Percentiles rank a stretch among this genome's conserved stretches.
Conservation (phyloP, 2,797 vertebrate genomes). For the Heterohyrax brucei region DNA sequence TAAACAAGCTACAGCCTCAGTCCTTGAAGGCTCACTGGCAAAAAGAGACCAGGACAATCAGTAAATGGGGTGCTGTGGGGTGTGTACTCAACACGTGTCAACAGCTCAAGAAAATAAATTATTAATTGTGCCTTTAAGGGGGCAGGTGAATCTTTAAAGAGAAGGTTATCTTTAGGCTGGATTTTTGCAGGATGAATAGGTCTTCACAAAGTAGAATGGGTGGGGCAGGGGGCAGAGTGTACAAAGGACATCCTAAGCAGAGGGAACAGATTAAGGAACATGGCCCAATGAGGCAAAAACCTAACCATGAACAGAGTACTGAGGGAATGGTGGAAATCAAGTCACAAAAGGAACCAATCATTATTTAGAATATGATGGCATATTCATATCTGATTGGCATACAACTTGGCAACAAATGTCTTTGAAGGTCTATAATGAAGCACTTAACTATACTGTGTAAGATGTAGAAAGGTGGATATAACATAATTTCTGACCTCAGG, state of each 20-base stretch:
- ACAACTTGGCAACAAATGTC: not conserved
- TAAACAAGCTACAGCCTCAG: not conserved
- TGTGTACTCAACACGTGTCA: not conserved
- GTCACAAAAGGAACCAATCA: not conserved
- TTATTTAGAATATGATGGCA: not conserved
- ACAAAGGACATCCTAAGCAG: too few species aligned
- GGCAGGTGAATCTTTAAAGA: not conserved
- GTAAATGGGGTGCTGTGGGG: fast-evolving
- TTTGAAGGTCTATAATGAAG: not conserved
- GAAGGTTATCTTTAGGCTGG: not conserved
- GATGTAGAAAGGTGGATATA: not conserved
- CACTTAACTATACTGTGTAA: not conserved
- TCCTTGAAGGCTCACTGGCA: not conserved
- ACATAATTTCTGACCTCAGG: not conserved
- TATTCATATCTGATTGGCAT: too few species aligned
- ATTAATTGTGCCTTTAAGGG: too few species aligned
- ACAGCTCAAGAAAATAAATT: not conserved
- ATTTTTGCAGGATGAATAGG: not conserved
- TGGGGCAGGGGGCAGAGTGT: not conserved
- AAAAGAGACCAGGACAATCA: not conserved
- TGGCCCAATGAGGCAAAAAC: not conserved
- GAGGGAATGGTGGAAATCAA: not conserved
- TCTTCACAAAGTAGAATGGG: not conserved
- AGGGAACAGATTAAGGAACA: not conserved
- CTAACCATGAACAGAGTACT: not conserved